Evolutionary conservation across 2,888 invertebrate species (phyloP), one percentile per base, ranked within the genome.

Genomic region (Hyalella azteca): DNA sequence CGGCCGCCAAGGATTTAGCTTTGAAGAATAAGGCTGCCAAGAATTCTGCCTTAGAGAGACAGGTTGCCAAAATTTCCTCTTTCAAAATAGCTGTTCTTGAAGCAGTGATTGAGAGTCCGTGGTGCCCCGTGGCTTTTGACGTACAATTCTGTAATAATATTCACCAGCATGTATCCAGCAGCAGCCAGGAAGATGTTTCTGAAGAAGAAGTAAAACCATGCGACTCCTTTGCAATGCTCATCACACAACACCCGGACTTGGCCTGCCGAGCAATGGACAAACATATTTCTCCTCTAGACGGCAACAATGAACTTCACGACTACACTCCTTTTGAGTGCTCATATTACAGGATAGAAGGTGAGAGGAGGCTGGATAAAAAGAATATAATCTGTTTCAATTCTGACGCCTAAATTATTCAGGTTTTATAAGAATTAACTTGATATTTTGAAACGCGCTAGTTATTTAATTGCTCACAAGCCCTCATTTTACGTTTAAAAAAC

Each of bases 241-340:
- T 66, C 66, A 15, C 19, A 11, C 11, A 13, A 4, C 15, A 66
- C 3, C 66, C 66, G 5, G 39, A 66, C 66, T 29, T 66, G 66
- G 66, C 36, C 4, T 36, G 66, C 66, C 19, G 19, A n/a, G 66
- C 39, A 7, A 39, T 66, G 66, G 39, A 66, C 26, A 32, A 36
- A 15, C 66, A 66, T 29, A 36, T 66, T 22, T 26, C 59, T 36
- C 66, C 32, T 4, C 13, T 36, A 0, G 36, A 32, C 66, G 19
- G 19, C 2, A 36, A 5, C 7, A 5, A 66, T 15, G 66, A 36
- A 59, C n/a, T n/a, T n/a, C 66, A 66, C 66, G n/a, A 66, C 66
- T 66, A 66, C 66, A 66, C 66, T 66, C 66, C 66, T 39, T 66
- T 66, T 13, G 66, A 66, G 36, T 66, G 19, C 36, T 36, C 36